These are phyloP conservation scores for Tapera naevia DNA, from an alignment of 2,797 vertebrate species.

Conservation along the genomic window DNA sequence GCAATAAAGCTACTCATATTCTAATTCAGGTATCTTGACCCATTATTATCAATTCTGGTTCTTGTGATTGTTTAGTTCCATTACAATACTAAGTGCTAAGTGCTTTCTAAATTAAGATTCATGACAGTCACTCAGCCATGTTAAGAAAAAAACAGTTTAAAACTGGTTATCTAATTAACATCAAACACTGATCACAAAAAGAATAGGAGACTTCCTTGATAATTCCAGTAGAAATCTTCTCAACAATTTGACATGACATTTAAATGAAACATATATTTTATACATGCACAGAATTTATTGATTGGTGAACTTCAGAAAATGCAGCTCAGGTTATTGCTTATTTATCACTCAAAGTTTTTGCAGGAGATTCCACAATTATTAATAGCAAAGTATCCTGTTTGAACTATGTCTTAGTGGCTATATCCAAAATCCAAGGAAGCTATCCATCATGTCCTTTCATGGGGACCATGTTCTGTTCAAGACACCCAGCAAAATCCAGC, in stretches of 20 bases:
- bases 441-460: not conserved
- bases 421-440: not conserved
- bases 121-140: not conserved
- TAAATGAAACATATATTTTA: not conserved
- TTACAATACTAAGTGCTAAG: constrained; percentile 21
- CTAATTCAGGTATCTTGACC: constrained; percentile 40
- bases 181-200: not conserved
- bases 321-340: not conserved
- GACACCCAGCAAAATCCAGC: not conserved
- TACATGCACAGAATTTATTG: not conserved
- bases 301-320: not conserved
- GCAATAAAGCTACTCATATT: constrained; percentile 23
- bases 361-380: not conserved
- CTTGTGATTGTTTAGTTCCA: constrained; percentile 27
- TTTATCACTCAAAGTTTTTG: not conserved
- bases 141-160: not conserved
- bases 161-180: not conserved
- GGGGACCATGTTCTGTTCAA: not conserved
- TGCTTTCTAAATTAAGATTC: constrained; percentile 49
- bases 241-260: not conserved
- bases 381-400: not conserved
- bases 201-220: not conserved
- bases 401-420: not conserved
- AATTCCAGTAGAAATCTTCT: not conserved
- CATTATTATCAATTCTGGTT: constrained; percentile 37